Conservation (phyloP, 2,888 invertebrate genomes). For the Phaonia tiefii region DNA sequence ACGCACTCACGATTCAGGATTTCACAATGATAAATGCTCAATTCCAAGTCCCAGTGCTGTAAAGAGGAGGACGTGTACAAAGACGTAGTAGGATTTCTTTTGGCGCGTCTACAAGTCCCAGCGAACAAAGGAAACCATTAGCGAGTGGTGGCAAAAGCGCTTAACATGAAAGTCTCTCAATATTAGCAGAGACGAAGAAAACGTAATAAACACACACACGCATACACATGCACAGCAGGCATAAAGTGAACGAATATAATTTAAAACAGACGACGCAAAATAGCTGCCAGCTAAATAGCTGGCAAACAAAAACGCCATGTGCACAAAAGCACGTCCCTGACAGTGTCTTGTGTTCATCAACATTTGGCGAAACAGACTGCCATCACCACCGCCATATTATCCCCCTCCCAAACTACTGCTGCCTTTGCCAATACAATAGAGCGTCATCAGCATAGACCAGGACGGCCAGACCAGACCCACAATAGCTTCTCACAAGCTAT, state of each 20-base stretch:
- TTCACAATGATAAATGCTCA: slow-evolving; percentile 30
- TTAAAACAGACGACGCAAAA: slow-evolving; percentile 16
- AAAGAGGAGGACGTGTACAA: too few species aligned
- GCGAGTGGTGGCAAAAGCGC: slow-evolving; percentile 15
- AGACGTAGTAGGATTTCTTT: background rate
- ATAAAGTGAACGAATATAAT: slow-evolving; percentile 24
- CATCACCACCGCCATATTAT: slow-evolving; percentile 5
- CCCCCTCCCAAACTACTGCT: background rate
- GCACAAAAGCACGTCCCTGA: slow-evolving; percentile 53
- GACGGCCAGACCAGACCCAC: background rate
- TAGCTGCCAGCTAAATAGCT: slow-evolving; percentile 20
- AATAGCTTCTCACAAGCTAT: background rate
- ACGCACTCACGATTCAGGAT: slow-evolving; percentile 22
- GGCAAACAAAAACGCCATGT: slow-evolving; percentile 23
- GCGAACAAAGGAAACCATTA: slow-evolving; percentile 46
- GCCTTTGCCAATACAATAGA: slow-evolving; percentile 26
- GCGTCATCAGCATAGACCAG: slow-evolving; percentile 11
- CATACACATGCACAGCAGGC: slow-evolving; percentile 3
- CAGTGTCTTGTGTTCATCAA: slow-evolving; percentile 56
- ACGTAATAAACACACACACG: slow-evolving; percentile 14
- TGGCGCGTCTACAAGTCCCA: background rate
- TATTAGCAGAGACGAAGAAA: slow-evolving; percentile 13
- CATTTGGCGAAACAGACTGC: slow-evolving; percentile 48
- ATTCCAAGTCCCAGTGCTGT: background rate
- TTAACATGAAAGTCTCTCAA: slow-evolving; percentile 30